Evolutionary conservation across 2,888 invertebrate genomes (phyloP), one percentile per base, ranked within the genome.

Genomic region (Marronus borbonicus): DNA sequence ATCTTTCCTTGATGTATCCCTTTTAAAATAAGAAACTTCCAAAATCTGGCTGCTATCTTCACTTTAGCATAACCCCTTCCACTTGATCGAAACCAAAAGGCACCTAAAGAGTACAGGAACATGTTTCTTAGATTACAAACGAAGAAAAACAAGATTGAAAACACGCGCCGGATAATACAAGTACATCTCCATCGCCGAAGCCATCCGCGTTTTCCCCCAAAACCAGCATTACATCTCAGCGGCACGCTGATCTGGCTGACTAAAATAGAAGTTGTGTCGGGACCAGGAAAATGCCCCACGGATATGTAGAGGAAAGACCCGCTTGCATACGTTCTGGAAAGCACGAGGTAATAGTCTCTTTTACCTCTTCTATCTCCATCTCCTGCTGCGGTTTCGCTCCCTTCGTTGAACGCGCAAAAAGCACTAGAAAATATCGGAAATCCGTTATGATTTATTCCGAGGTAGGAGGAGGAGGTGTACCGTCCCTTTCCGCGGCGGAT

Each of bases 221-320:
- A 60, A 60, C 14, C 17, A 10, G 24, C 24, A 12, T 31, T 62
- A 62, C 62, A 58, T 58, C 24, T 24, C 55, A n/a, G 62, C 62
- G 10, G 4, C 14, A 62, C 28, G 24, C 28, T n/a, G 62, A 62
- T 31, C 50, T 64, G 49, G 62, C 49, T 78, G 74, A 74, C 62
- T 78, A 74, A 78, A 65, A 74, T 74, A 65, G 72, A 78, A 78
- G 72, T 64, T 72, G 72, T 78, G 77, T 78, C 77, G 77, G 36
- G 77, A 64, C 72, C 74, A 64, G 72, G 69, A 78, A 72, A 72
- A 69, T 64, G 69, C 72, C 72, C 65, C 28, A 14, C 50, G 74
- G 44, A 58, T 52, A 58, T 36, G 58, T 60, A 58, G 8, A 44
- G 74, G 60, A 74, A 60, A 74, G 52, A 74, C 14, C 58, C 1